Evolutionary conservation across 1,140 invertebrate species (phyloP).

Genomic region (Leptestheria dahalacensis): DNA sequence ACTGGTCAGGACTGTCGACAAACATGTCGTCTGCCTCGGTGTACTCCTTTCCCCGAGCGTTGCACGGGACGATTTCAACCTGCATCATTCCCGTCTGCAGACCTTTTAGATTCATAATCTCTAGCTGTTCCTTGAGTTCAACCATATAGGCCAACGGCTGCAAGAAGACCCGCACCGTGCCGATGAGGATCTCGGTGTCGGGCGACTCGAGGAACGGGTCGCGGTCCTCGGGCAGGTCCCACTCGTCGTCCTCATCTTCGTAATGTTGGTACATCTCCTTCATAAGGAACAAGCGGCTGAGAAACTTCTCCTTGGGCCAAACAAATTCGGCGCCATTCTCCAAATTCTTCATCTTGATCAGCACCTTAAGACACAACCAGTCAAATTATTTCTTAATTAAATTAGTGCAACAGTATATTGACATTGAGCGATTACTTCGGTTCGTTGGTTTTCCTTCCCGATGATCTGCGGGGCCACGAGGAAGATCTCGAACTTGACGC

Average conservation of each 20-base stretch:
- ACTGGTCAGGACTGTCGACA: slow-evolving; percentile 32
- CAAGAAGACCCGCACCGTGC: slow-evolving; percentile 40
- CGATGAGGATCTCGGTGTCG: slow-evolving; percentile 39
- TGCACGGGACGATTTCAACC: slow-evolving; percentile 34
- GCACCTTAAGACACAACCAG: slow-evolving; percentile 31
- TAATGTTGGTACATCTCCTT: slow-evolving; percentile 45
- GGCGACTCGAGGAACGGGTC: slow-evolving; percentile 45
- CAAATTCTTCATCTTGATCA: slow-evolving; percentile 38
- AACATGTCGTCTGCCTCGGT: slow-evolving; percentile 35
- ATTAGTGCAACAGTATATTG: background rate
- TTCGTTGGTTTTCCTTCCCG: slow-evolving; percentile 32
- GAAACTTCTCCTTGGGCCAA: slow-evolving; percentile 40
- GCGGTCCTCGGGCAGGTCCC: slow-evolving; percentile 37
- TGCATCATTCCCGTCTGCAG: slow-evolving; percentile 37
- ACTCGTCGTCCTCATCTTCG: slow-evolving; percentile 36
- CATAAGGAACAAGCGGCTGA: slow-evolving; percentile 42
- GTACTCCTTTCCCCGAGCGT: slow-evolving; percentile 31
- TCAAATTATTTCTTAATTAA: background rate
- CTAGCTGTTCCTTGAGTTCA: slow-evolving; percentile 38
- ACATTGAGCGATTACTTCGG: slow-evolving; percentile 27
- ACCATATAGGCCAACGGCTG: slow-evolving; percentile 37
- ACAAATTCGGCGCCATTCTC: slow-evolving; percentile 39
- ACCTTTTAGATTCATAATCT: slow-evolving; percentile 37
- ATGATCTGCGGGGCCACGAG: slow-evolving; percentile 39
- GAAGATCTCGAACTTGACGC: slow-evolving; percentile 41